phyloP scores from a whole-genome alignment of 2,113 vertebrate species.

The Siniperca knerii region DNA sequence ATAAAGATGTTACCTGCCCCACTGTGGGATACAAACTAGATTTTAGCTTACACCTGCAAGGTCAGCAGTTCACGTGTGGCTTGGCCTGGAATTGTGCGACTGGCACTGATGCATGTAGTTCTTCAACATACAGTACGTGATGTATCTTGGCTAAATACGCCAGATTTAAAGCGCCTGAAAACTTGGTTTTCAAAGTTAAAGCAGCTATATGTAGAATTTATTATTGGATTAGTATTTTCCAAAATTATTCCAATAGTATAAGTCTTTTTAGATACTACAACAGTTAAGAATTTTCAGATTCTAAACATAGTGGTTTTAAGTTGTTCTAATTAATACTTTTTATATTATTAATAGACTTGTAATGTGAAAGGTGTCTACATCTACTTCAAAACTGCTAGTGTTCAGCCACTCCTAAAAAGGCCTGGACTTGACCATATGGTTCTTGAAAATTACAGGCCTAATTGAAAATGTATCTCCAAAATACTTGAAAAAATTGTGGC shows the following conservation, averaged over 20 bases:
- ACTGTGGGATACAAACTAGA: not conserved
- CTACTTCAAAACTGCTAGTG: too few species aligned
- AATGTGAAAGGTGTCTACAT: not conserved
- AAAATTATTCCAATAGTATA: not conserved
- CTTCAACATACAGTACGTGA: not conserved
- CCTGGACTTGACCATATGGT: too few species aligned
- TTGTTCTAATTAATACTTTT: not conserved
- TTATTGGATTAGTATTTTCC: not conserved
- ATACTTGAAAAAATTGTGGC: too few species aligned
- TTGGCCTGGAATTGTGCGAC: constrained; percentile 1
- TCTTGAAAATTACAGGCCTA: too few species aligned
- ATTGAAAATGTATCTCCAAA: too few species aligned
- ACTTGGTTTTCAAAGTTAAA: not conserved
- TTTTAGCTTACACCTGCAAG: constrained; percentile 59
- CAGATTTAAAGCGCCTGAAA: not conserved
- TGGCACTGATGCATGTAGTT: not conserved
- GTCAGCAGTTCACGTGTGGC: constrained; percentile 64
- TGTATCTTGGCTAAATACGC: not conserved
- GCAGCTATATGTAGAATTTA: not conserved
- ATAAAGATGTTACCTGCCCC: constrained; percentile 44
- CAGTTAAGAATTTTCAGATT: not conserved
- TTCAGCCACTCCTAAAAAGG: too few species aligned
- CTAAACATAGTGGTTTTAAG: not conserved
- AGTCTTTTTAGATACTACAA: not conserved
- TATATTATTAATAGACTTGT: not conserved